Percentiles rank a stretch among this genome's conserved stretches.
Conservation (phyloP, 2,797 vertebrate genomes). For the Heliangelus exortis region DNA sequence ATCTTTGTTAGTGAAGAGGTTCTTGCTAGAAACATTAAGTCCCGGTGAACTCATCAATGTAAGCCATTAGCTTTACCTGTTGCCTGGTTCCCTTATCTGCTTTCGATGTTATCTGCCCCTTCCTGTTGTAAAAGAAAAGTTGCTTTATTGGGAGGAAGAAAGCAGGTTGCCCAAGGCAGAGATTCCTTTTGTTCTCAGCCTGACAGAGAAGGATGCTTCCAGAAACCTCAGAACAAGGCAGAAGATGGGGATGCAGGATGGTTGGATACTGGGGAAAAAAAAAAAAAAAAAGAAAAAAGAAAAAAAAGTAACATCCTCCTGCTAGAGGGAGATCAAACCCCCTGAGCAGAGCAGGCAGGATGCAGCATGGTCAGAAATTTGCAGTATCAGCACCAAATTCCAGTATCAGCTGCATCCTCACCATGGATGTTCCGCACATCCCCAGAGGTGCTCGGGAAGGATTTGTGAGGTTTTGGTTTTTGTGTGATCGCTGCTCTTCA, state of each 20-base stretch:
- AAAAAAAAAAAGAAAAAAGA: too few species aligned
- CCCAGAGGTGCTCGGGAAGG: not conserved
- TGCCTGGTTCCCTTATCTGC: constrained; percentile 62
- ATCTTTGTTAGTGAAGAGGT: not conserved
- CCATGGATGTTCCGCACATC: not conserved
- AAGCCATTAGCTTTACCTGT: constrained; percentile 48
- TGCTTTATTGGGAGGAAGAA: constrained; percentile 16
- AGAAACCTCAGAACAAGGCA: not conserved
- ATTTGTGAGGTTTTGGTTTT: not conserved
- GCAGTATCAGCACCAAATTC: not conserved
- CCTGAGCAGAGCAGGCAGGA: fast-evolving
- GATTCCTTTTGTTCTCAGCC: not conserved
- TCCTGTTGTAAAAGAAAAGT: constrained; percentile 35
- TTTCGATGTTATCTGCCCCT: not conserved
- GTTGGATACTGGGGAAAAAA: not conserved
- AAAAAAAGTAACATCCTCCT: not conserved
- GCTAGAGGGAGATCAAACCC: fast-evolving
- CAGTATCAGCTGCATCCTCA: fast-evolving
- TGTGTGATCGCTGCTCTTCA: not conserved
- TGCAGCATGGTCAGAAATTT: too few species aligned
- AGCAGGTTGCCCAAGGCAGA: not conserved
- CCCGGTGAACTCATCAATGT: not conserved
- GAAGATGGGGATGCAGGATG: not conserved
- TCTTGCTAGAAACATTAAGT: constrained; percentile 42
- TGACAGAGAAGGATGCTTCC: not conserved